Evolutionary conservation across 2,888 invertebrate genomes (phyloP).

Genomic region (Nymphalis urticae): DNA sequence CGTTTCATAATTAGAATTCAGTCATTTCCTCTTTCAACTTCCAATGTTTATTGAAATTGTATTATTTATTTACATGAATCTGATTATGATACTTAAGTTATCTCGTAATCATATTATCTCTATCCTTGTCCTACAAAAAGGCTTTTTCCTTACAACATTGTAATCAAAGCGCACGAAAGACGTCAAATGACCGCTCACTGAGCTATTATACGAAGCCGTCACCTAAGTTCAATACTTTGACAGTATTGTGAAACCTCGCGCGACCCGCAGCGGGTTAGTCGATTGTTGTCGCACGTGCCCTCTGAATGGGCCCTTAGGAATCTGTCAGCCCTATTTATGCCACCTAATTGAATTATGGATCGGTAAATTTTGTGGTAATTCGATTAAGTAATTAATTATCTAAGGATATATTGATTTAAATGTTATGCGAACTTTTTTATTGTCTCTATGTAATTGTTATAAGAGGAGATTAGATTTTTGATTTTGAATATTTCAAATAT

Average conservation of each 20-base stretch:
- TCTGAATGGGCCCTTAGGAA: slow-evolving; percentile 67
- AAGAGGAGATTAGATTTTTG: not conserved
- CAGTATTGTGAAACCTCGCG: slow-evolving; percentile 75
- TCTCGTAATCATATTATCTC: not conserved
- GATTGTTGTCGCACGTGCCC: slow-evolving; percentile 76
- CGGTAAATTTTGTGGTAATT: slow-evolving; percentile 53
- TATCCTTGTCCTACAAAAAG: slow-evolving; percentile 3
- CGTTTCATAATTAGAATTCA: not conserved
- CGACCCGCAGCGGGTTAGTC: slow-evolving; percentile 68
- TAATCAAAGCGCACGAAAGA: slow-evolving; percentile 16
- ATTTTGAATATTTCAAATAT: not conserved
- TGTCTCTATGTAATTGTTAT: not conserved
- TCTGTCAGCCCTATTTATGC: slow-evolving; percentile 72
- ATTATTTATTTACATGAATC: too few species aligned
- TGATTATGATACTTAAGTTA: too few species aligned
- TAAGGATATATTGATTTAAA: not conserved
- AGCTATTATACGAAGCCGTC: slow-evolving; percentile 68
- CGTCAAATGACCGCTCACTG: slow-evolving; percentile 60
- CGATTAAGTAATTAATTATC: slow-evolving; percentile 47
- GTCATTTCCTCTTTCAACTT: not conserved
- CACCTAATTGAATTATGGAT: slow-evolving; percentile 77
- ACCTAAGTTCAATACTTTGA: slow-evolving; percentile 70
- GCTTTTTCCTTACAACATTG: slow-evolving; percentile 12
- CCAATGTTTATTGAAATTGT: too few species aligned
- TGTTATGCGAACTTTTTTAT: not conserved